Evolutionary conservation across 1,140 invertebrate species (phyloP), one percentile per base, ranked within the genome.

Genomic region (silkworm (Bombyx mori)): DNA sequence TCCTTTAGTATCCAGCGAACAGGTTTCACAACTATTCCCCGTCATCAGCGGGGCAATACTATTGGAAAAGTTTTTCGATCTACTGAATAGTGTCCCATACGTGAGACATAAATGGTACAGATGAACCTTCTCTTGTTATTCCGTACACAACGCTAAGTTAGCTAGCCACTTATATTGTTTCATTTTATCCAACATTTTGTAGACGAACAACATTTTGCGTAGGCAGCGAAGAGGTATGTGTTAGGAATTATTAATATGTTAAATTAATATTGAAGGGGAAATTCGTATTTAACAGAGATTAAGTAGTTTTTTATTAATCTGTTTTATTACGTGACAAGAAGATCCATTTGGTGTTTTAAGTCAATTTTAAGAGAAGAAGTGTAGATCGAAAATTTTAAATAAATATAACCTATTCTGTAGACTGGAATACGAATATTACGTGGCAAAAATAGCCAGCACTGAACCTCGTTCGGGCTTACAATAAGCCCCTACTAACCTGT

Each of bases 1-100:
- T 44, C 52, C 35, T 22, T 22, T 42, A 44, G 45, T 54, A 43
- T 35, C 26, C 26, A 35, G 43, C 45, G 43, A 43, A 54, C 62
- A 77, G 79, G 72, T 71, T 67, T 49, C 66, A 57, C 66, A 71
- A 77, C 71, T 78, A 75, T 77, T 80, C 76, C 71, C 75, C 78
- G 72, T 79, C 75, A 83, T 81, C 80, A 77, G 59, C 65, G 61
- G 62, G 63, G 70, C 65, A 62, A 54, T 59, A 57, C 58, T 83
- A 83, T 81, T 80, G 77, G 78, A 83, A 83, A 83, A 83, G 69
- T 83, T 83, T 83, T 83, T 83, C 81, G 77, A 82, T 82, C 79
- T 79, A 68, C 68, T 73, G 76, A 77, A 82, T 80, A 72, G 77
- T 81, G 67, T 61, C 61, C 57, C 57, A 61, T 79, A 77, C 72